A percentile compares a stretch with the other conserved stretches of the same genome.
phyloP scores from a whole-genome alignment of 2,113 vertebrate genomes.

The Serranochromis macrocephalus region DNA sequence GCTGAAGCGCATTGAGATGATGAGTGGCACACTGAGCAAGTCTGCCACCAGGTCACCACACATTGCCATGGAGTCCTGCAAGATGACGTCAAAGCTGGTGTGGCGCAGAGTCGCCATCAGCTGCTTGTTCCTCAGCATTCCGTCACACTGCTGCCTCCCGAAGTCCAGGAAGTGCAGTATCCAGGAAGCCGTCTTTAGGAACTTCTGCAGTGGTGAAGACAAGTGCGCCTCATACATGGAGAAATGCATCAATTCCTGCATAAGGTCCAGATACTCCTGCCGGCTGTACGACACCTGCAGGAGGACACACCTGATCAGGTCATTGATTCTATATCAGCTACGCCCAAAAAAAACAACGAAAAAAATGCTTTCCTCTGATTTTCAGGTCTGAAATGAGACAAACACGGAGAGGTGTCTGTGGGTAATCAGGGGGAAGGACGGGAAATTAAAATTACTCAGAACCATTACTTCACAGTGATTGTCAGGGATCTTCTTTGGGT shows the following conservation, averaged over 20 bases:
- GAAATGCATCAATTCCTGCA: background rate
- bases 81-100: background rate
- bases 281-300: background rate
- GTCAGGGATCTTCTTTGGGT: background rate
- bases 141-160: background rate
- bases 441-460: background rate
- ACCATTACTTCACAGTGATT: background rate
- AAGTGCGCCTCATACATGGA: background rate
- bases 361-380: background rate
- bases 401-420: background rate
- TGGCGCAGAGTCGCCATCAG: background rate
- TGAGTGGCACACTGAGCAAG: background rate
- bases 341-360: background rate
- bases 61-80: background rate
- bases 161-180: rapidly evolving
- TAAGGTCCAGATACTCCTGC: background rate
- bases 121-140: background rate
- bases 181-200: rapidly evolving
- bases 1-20: background rate
- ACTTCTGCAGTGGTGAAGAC: background rate
- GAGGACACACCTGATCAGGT: background rate
- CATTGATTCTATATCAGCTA: background rate
- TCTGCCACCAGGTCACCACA: conserved; percentile 6
- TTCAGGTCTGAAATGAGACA: background rate
- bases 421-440: background rate